These are phyloP conservation scores for Meteorus cinctellus DNA, from an alignment of 2,888 invertebrate genomes.

Conservation along the genomic window DNA sequence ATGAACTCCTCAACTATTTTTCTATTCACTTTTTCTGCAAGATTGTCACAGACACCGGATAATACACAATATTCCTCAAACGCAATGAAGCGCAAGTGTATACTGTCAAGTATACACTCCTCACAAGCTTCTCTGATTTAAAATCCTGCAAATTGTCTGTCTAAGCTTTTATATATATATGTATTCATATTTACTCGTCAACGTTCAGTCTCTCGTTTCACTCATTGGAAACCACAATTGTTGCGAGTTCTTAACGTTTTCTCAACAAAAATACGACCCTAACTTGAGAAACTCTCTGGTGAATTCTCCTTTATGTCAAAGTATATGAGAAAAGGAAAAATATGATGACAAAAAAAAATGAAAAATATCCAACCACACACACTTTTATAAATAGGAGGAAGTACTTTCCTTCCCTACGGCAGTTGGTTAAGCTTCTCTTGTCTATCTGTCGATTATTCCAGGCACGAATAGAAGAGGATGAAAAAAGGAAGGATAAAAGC, in stretches of 20 bases:
- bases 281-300: background rate
- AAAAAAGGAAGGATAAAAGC: conserved; percentile 9
- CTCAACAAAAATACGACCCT: background rate
- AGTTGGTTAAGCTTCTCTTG: background rate
- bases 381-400: background rate
- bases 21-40: no score
- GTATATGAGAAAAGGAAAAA: background rate
- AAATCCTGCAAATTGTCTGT: no score
- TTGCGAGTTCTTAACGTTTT: background rate
- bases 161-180: no score
- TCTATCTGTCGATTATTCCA: conserved; percentile 21
- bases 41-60: no score
- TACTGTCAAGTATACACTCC: no score
- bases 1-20: no score
- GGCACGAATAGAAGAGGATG: conserved; percentile 21
- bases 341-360: background rate
- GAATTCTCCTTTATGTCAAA: background rate
- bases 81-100: no score
- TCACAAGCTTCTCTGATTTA: no score
- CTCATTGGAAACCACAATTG: background rate
- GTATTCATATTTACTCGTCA: background rate
- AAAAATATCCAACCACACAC: no score
- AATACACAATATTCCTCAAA: no score
- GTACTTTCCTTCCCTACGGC: background rate
- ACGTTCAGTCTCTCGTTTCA: background rate